Base-by-base conservation (phyloP, 2,797 vertebrate species). In the Melanotaenia nigrans region DNA sequence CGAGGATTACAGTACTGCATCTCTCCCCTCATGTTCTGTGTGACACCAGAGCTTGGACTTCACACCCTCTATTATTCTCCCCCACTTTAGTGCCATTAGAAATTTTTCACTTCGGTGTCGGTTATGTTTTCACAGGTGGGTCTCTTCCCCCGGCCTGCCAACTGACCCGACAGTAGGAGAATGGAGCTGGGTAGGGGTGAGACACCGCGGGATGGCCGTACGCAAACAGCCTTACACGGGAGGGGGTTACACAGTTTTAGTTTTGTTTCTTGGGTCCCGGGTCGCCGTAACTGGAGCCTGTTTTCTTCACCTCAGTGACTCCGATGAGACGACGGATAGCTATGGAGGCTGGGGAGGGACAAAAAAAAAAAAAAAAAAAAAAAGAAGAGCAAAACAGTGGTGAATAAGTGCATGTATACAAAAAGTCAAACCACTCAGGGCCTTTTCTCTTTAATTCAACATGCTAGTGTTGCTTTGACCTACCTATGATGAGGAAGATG, bases 271-370 rank as follows among this genome's bases (percentile, higher is more conserved):
- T 99, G 92, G 96, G 92, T 81, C 96, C 96, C 68, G 86, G 94
- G 94, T 98, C 90, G 83, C 98, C 98, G 0, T 99, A 99, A 92
- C 96, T 99, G 87, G 98, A 99, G 87, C 98, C 98, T 0, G 95
- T 95, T 93, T 98, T 98, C 73, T 97, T 97, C 81, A 99, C 98
- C 93, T 99, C 97, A 0, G 98, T 99, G 82, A 99, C 97, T 57
- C 97, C 98, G 68, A 99, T 99, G 81, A 99, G 97, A 78, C 97
- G 96, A 30, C 97, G 96, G 77, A 99, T 97, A 66, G 96, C 97
- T 85, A 99, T 89, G 78, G 97, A 99, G 87, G 97, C 98, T 99
- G 93, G 24, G 73, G 87, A 91, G 78, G 47, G 1, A 22, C 47
- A n/a, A 49, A 92, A 25, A 45, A 78, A 1, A 82, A 10, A 61